Percentiles rank a stretch among this genome's conserved stretches.
Conservation (phyloP, 2,113 vertebrate species). For the Ivindomyrus marchei region DNA sequence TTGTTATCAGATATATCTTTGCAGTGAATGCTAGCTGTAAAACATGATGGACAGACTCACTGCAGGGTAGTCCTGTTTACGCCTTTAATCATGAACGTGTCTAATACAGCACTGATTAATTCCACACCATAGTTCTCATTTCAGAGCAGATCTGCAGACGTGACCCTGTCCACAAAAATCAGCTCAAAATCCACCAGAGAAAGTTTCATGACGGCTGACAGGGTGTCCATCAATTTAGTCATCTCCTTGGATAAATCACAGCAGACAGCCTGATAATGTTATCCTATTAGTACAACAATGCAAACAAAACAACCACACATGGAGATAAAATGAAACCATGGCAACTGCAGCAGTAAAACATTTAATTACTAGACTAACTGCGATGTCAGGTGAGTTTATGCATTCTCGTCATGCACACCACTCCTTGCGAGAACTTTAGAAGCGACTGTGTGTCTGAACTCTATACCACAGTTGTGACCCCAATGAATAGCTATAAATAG, state of each 20-base stretch:
- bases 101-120: slow-evolving; percentile 3
- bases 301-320: background rate
- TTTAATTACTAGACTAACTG: background rate
- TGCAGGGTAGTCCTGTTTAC: background rate
- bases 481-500: background rate
- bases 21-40: background rate
- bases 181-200: background rate
- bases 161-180: slow-evolving; percentile 7
- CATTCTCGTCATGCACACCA: background rate
- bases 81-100: background rate
- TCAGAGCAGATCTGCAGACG: background rate
- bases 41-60: background rate
- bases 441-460: background rate
- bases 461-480: background rate
- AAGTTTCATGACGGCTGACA: background rate
- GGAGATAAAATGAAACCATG: background rate
- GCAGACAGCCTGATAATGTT: background rate
- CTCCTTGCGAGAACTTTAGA: background rate
- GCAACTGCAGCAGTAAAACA: background rate
- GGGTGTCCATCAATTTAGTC: background rate
- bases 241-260: background rate
- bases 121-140: background rate
- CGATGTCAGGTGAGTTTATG: background rate
- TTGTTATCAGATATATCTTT: background rate
- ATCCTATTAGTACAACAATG: background rate